Base-by-base conservation (phyloP, 2,113 vertebrate species). In the Oncorhynchus clarkii region DNA sequence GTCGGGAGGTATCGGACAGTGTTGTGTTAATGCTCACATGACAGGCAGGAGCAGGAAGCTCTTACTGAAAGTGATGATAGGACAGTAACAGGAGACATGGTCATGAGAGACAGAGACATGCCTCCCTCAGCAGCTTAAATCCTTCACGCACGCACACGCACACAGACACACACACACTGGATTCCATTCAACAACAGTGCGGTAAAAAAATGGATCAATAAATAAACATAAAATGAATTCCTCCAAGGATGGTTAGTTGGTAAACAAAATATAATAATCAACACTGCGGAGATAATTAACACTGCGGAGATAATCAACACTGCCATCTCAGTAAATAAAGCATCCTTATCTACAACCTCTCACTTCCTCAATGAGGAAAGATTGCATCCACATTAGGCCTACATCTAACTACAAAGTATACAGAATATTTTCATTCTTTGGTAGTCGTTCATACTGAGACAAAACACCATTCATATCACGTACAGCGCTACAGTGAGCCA, bases 401-500 rank as follows among this genome's bases (percentile, higher is more conserved):
- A 11, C 39, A 45, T 45, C 39, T 45, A 45, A 45, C 39, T 45
- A 54, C 51, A 5, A 54, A 54, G 51, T 54, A 16, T 51, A 18
- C 51, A 0, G 51, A 54, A 54, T 18, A 16, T 54, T 18, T 54
- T 54, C 59, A 62, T 9, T 62, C n/a, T 22, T 16, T 62, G 59
- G 80, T 81, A 83, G 88, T 86, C 89, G 89, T 90, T 91, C 88
- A 90, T 88, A 57, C 76, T 67, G 69, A 84, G 78, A 89, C 87
- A 82, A 87, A 89, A 88, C 83, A 83, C 83, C 90, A 91, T 91
- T 91, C 88, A 89, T 82, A 88, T 92, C 89, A 90, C 84, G 85
- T 90, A 88, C 85, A 84, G 78, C 76, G 80, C 88, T 85, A 89
- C 80, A 82, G 83, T 78, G 86, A 82, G 88, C 89, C 71, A 18